These are phyloP conservation scores for Rhopalosiphum maidis DNA, from an alignment of 1,140 invertebrate genomes.

Conservation along the genomic window DNA sequence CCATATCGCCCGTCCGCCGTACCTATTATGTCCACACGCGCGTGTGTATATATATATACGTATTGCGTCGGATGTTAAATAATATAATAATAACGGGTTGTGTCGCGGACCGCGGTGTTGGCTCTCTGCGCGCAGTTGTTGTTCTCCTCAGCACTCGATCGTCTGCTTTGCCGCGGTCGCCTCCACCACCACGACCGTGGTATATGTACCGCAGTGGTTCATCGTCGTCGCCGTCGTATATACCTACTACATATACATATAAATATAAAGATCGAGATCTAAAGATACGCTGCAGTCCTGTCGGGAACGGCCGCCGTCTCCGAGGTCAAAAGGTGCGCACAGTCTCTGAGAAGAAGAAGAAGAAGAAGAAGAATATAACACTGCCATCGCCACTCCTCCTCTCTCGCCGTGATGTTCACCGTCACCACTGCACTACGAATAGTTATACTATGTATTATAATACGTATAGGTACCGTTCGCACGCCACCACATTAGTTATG, in stretches of 20 bases:
- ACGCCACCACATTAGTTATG: slow-evolving; percentile 17
- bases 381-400: not conserved
- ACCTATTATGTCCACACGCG: not conserved
- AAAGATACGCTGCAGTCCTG: not conserved
- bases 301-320: not conserved
- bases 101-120: not conserved
- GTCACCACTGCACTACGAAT: too few relatives aligned
- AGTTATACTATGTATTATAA: not conserved
- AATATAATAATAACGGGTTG: slow-evolving; percentile 18
- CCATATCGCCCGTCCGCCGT: not conserved
- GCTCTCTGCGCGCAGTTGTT: not conserved
- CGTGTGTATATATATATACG: not conserved
- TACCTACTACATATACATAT: not conserved
- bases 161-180: not conserved
- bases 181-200: not conserved
- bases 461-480: not conserved
- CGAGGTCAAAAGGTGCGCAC: slow-evolving; percentile 22
- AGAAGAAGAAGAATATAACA: not conserved
- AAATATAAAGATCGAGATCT: not conserved
- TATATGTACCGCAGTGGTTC: not conserved
- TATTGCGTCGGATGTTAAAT: not conserved
- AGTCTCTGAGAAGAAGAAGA: not conserved
- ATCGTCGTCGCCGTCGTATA: not conserved
- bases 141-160: not conserved
- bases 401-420: not conserved